Conservation (phyloP, 1,140 invertebrate genomes). For the Microplitis mediator region DNA sequence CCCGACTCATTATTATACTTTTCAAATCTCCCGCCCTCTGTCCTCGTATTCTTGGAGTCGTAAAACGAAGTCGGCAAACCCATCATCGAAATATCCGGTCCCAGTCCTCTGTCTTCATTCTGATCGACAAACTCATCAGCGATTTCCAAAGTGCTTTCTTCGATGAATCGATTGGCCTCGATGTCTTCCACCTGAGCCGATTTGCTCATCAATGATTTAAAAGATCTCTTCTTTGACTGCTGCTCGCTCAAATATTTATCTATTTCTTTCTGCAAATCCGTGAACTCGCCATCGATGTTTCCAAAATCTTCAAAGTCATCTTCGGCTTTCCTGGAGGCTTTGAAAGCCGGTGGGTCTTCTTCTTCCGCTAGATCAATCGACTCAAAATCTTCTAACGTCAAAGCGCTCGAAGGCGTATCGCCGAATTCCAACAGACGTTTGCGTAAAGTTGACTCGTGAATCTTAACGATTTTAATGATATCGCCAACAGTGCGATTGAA, state of each 20-base stretch:
- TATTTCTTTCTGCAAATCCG: slow-evolving; percentile 76
- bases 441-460: slow-evolving; percentile 92
- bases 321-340: slow-evolving; percentile 85
- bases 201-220: slow-evolving; percentile 31
- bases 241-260: slow-evolving; percentile 65
- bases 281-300: slow-evolving; percentile 66
- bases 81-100: slow-evolving; percentile 59
- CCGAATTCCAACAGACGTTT: slow-evolving; percentile 95
- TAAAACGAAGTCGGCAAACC: slow-evolving; percentile 38
- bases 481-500: slow-evolving; percentile 87
- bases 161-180: slow-evolving; percentile 65
- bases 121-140: slow-evolving; percentile 60
- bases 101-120: slow-evolving; percentile 39
- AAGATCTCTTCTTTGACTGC: slow-evolving; percentile 59
- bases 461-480: slow-evolving; percentile 94
- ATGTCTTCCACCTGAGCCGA: slow-evolving; percentile 47
- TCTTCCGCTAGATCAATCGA: slow-evolving; percentile 95
- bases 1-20: slow-evolving; percentile 52
- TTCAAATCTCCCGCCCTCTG: not conserved
- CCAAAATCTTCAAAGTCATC: slow-evolving; percentile 74
- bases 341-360: slow-evolving; percentile 94
- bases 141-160: slow-evolving; percentile 64
- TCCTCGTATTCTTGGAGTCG: not conserved
- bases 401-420: slow-evolving; percentile 80
- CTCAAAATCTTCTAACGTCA: slow-evolving; percentile 97